Evolutionary conservation across 64 coral and sea anemone species (phyloP).

Genomic region (Montipora sp.): DNA sequence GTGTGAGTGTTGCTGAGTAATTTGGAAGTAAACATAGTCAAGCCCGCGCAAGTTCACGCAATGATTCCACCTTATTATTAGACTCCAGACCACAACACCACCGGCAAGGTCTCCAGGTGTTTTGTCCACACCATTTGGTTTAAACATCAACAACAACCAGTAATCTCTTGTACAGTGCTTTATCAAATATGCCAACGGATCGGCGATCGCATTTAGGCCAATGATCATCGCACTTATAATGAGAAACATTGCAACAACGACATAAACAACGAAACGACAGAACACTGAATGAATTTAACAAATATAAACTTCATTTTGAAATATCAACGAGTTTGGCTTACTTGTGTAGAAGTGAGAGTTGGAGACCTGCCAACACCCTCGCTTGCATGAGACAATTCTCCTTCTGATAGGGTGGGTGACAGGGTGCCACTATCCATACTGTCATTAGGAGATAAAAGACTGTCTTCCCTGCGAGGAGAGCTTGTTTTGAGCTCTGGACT

Average conservation of each 20-base stretch:
- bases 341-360: constrained; percentile 10
- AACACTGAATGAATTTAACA: not conserved
- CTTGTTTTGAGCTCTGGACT: constrained; percentile 56
- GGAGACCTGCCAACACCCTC: not conserved
- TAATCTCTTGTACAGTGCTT: no score
- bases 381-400: constrained; percentile 42
- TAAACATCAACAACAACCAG: no score
- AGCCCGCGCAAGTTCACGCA: no score
- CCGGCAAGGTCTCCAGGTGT: no score
- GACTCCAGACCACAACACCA: no score
- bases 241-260: not conserved
- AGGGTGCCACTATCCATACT: constrained; percentile 34
- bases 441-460: not conserved
- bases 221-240: not conserved
- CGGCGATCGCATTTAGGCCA: not conserved
- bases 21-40: no score
- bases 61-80: no score
- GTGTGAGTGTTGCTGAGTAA: no score
- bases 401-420: constrained; percentile 52
- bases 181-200: no score
- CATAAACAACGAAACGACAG: not conserved
- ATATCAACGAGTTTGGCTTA: not conserved
- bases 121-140: no score
- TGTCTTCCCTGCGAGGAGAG: constrained; percentile 24
- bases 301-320: no score